Percentiles rank a stretch among this genome's conserved stretches.
Conservation (phyloP, 2,113 vertebrate genomes). For the Thermophis baileyi region DNA sequence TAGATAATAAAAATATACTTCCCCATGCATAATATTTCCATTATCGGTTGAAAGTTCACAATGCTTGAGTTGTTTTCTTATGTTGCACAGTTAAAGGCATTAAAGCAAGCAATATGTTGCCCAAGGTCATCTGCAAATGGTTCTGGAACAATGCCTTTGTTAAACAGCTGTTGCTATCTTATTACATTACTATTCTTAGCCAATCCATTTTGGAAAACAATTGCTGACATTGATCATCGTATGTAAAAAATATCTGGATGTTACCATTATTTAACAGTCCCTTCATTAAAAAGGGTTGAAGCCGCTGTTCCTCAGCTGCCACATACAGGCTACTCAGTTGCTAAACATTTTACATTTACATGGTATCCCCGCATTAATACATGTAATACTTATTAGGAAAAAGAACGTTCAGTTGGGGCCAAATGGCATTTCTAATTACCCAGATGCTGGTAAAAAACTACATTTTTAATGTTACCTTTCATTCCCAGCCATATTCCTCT, state of each 20-base stretch:
- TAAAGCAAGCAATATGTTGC: neutral
- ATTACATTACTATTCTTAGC: neutral
- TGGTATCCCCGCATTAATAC: neutral
- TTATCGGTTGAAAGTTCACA: neutral
- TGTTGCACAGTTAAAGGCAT: fast-evolving
- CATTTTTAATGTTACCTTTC: neutral
- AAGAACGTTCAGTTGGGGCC: neutral
- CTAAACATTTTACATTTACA: constrained; percentile 34
- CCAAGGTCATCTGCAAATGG: neutral
- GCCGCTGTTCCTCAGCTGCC: neutral
- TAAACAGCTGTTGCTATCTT: neutral
- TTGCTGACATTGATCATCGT: fast-evolving
- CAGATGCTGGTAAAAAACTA: neutral
- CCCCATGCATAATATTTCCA: neutral
- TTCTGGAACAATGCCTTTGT: neutral
- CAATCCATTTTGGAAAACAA: neutral
- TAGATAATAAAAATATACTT: neutral
- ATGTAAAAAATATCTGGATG: neutral
- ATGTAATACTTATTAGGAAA: constrained; percentile 13
- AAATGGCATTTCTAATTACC: constrained; percentile 1
- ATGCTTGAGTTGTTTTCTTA: fast-evolving
- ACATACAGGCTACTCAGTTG: neutral
- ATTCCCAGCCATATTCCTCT: neutral
- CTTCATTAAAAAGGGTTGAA: constrained; percentile 2
- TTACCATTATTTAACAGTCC: neutral